A percentile compares a stretch with the other conserved stretches of the same genome.
phyloP scores from a whole-genome alignment of 1,140 invertebrate genomes.

The Cephus cinctus region DNA sequence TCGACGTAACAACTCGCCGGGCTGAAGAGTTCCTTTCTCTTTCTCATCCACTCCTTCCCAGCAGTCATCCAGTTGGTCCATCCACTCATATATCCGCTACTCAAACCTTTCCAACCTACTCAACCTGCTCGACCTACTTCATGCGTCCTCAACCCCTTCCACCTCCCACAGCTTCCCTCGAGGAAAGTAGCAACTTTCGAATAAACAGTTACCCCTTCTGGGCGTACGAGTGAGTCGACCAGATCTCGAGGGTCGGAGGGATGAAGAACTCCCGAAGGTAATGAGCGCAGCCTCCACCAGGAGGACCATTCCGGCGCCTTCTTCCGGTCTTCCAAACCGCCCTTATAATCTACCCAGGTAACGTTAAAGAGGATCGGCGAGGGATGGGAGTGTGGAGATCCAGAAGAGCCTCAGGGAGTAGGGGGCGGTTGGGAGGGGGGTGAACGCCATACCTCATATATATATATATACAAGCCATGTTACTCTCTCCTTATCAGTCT shows the following conservation, averaged over 20 bases:
- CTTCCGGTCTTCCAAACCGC: too few species aligned
- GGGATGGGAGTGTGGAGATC: too few species aligned
- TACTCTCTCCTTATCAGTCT: too few species aligned
- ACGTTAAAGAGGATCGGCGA: too few species aligned
- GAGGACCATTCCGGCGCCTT: too few species aligned
- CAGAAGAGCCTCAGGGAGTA: too few species aligned
- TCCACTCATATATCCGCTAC: not conserved
- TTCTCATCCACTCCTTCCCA: conserved; percentile 13
- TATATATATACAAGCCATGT: too few species aligned
- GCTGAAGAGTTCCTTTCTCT: conserved; percentile 20
- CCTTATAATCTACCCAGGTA: too few species aligned
- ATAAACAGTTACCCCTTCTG: conserved; percentile 34
- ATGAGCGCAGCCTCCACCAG: too few species aligned
- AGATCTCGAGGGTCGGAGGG: not conserved
- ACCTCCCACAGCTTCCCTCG: conserved; percentile 14
- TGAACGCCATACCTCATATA: too few species aligned
- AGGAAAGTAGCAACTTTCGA: conserved; percentile 27
- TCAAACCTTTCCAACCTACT: conserved; percentile 12
- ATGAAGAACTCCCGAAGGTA: conserved; percentile 19
- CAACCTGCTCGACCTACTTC: conserved; percentile 6
- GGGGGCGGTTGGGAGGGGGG: too few species aligned
- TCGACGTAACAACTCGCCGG: conserved; percentile 32
- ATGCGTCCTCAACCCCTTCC: conserved; percentile 14
- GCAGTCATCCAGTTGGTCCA: conserved; percentile 2
- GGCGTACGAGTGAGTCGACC: too few species aligned